Evolutionary conservation across 1,140 invertebrate species (phyloP).

Genomic region (Maconellicoccus hirsutus): DNA sequence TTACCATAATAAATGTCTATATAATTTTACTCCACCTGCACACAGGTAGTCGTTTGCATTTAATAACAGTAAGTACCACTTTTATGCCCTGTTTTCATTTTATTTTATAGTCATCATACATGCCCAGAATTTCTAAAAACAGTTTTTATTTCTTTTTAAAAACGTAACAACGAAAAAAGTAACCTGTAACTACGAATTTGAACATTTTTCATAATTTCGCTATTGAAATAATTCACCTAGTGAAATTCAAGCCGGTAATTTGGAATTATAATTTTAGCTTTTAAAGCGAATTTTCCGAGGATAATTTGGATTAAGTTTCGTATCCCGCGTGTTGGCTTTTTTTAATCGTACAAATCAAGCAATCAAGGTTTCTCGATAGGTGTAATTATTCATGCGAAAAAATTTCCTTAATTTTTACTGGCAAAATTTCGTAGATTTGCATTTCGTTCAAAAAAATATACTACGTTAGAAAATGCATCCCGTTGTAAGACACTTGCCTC

Average conservation of each 20-base stretch:
- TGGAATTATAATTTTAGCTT: background rate
- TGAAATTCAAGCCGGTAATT: background rate
- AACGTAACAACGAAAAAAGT: background rate
- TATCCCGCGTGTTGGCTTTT: too few species aligned
- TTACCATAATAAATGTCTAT: conserved; percentile 3
- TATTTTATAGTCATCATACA: background rate
- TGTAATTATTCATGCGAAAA: too few species aligned
- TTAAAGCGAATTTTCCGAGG: background rate
- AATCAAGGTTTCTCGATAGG: too few species aligned
- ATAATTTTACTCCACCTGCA: conserved; percentile 4
- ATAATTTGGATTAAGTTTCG: too few species aligned
- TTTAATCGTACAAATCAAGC: too few species aligned
- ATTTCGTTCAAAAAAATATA: background rate
- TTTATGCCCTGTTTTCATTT: background rate
- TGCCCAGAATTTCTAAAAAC: background rate
- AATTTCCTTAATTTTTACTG: too few species aligned
- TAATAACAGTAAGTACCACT: background rate
- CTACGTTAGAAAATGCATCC: background rate
- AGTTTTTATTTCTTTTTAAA: background rate
- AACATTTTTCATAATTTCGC: background rate
- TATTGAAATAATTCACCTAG: background rate
- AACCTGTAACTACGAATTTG: conserved; percentile 8
- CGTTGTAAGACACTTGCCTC: background rate
- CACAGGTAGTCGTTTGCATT: background rate
- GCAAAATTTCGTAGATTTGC: too few species aligned